Conservation (phyloP, 2,888 invertebrate species). For the Sisyra terminalis region DNA sequence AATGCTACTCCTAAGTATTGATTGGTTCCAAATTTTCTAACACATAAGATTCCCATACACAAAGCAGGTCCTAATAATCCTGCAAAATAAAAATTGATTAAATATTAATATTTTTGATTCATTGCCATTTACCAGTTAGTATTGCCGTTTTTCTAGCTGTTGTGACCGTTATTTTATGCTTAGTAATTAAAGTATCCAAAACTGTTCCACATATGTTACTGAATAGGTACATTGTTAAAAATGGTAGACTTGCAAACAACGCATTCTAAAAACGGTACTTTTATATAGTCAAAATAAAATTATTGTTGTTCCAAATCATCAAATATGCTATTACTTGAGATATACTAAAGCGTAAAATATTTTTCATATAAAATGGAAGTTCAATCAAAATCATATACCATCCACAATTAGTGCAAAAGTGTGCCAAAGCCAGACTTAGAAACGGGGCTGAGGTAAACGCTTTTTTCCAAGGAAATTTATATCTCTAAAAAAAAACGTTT, state of each 20-base stretch:
- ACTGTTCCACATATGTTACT: constrained; percentile 44
- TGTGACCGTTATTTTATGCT: constrained; percentile 40
- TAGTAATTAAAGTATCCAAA: constrained; percentile 40
- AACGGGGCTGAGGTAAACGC: constrained; percentile 49
- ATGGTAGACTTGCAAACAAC: constrained; percentile 49
- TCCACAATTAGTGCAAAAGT: constrained; percentile 56
- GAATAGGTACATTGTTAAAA: constrained; percentile 54
- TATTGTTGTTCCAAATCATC: no score
- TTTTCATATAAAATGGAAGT: constrained; percentile 58
- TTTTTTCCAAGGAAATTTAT: constrained; percentile 46
- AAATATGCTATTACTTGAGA: no score
- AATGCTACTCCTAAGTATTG: constrained; percentile 45
- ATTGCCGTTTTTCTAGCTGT: constrained; percentile 52
- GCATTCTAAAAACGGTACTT: constrained; percentile 39
- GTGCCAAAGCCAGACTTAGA: constrained; percentile 49
- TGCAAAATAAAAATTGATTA: constrained; percentile 18
- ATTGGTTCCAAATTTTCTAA: constrained; percentile 38
- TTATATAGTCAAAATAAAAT: no score
- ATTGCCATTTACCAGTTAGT: constrained; percentile 37
- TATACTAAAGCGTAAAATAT: constrained; percentile 50
- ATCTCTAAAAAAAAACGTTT: constrained; percentile 29
- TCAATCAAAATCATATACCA: constrained; percentile 66
- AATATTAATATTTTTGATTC: no score
- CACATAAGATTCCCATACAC: constrained; percentile 52
- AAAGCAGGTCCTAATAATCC: constrained; percentile 48